Conservation (phyloP, 2,113 vertebrate genomes). For the Pantherophis guttatus region DNA sequence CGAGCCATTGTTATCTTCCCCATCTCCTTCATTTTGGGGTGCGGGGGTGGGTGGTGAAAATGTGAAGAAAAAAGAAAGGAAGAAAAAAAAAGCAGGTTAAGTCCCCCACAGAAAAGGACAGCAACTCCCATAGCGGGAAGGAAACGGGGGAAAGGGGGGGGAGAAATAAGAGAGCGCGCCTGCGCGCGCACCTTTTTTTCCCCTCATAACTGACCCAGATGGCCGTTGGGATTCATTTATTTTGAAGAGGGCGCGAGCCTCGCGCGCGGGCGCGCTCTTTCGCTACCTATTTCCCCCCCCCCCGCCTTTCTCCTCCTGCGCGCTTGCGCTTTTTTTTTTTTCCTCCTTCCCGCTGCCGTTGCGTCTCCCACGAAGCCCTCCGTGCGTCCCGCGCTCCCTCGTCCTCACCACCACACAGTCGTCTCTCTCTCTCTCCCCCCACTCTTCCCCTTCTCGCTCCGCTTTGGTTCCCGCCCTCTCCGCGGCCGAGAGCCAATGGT, state of each 20-base stretch:
- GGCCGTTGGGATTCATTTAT: not conserved
- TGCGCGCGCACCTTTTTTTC: not conserved
- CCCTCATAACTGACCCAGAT: not conserved
- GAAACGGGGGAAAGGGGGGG: not conserved
- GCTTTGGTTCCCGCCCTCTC: too few relatives aligned
- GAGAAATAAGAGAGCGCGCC: not conserved
- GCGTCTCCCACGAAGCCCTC: not conserved
- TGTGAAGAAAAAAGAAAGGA: too few relatives aligned
- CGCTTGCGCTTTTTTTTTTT: not conserved
- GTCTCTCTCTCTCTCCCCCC: too few relatives aligned
- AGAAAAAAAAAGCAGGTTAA: not conserved
- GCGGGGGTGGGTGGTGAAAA: too few relatives aligned
- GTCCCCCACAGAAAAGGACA: not conserved
- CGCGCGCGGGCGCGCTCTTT: too few relatives aligned
- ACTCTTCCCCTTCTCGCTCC: too few relatives aligned
- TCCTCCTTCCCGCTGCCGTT: not conserved
- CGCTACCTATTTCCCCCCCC: not conserved
- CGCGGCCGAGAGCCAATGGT: constrained; percentile 26
- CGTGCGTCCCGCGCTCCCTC: not conserved
- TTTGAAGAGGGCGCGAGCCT: not conserved
- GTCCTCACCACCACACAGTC: not conserved
- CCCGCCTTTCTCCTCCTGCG: not conserved
- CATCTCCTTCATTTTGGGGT: not conserved
- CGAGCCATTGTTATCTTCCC: not conserved
- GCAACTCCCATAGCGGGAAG: not conserved